A percentile compares a stretch with the other conserved stretches of the same genome.
Conservation (phyloP, 2,113 vertebrate genomes). For the Hippocampus comes region DNA sequence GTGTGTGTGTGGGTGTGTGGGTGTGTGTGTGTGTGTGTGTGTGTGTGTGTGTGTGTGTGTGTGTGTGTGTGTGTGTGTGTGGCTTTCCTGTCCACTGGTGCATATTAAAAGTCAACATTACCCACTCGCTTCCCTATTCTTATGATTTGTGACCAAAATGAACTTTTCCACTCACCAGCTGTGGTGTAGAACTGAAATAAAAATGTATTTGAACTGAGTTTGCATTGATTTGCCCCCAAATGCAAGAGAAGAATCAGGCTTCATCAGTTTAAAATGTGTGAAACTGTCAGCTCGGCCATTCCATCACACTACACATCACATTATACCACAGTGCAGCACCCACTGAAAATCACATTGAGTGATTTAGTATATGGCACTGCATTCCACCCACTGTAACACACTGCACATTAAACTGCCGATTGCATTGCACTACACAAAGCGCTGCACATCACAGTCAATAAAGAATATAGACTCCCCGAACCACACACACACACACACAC, state of each 20-base stretch:
- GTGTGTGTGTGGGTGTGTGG: background rate
- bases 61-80: slow-evolving; percentile 19
- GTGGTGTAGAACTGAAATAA: background rate
- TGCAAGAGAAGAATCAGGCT: background rate
- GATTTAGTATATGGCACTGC: background rate
- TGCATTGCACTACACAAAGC: background rate
- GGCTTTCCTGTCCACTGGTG: slow-evolving; percentile 3
- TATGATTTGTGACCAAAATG: background rate
- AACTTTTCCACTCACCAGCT: slow-evolving; percentile 1
- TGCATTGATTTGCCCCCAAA: background rate
- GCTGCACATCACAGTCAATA: too few species aligned
- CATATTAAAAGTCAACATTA: background rate
- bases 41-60: too few species aligned
- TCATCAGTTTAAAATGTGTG: background rate
- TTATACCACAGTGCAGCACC: background rate
- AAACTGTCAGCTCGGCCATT: background rate
- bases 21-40: too few species aligned
- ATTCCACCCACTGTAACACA: background rate
- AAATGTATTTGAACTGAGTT: background rate
- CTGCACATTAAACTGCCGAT: too few species aligned
- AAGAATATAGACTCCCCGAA: too few species aligned
- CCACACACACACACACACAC: too few species aligned
- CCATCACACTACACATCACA: background rate
- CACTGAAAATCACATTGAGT: background rate
- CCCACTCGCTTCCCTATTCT: background rate